Base-by-base conservation (phyloP, 1,140 invertebrate species). In the Atta colombica region DNA sequence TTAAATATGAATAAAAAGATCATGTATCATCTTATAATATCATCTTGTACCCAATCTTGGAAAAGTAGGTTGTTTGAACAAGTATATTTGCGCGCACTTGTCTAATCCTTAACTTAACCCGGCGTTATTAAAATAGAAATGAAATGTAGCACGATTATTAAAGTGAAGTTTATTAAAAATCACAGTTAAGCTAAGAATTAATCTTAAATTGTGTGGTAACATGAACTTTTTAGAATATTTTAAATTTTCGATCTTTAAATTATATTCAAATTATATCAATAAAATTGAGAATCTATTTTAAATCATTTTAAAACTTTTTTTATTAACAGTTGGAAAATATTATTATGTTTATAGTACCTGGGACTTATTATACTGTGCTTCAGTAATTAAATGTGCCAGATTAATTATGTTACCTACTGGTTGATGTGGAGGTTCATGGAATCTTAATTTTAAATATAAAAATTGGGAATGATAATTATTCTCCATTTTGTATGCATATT, bases 51-150 rank as follows among this genome's bases (percentile, higher is more conserved):
- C 6, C n/a, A 21, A 75, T 75, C 31, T 75, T 21, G n/a, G n/a
- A 60, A 75, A 61, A 75, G 55, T 75, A 16, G 55, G 35, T 74
- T 58, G 53, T 58, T 60, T 45, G 35, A 75, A 60, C 35, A 75
- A 25, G 7, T 25, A 39, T 39, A 75, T 75, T 35, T 60, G 31
- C 35, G 10, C n/a, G 28, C 18, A 21, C 21, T 3, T 14, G 1
- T 39, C 39, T 2, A 75, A 60, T 31, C 14, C 66, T 63, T 63
- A 63, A 28, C 14, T 14, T 18, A 63, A 28, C 14, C 4, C 8
- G 35, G 31, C 16, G 18, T 65, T 65, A 18, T 0, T 35, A 66
- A 66, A 8, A 8, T 66, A 31, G 16, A 35, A 66, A 63, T 63
- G 28, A 35, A 66, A 63, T 63, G 31, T 35, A 18, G 31, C 31